Percentiles rank a stretch among this genome's conserved stretches.
These are phyloP conservation scores for Patiria pectinifera DNA, from an alignment of 53 echinoderm and acorn worm genomes.

Conservation along the genomic window DNA sequence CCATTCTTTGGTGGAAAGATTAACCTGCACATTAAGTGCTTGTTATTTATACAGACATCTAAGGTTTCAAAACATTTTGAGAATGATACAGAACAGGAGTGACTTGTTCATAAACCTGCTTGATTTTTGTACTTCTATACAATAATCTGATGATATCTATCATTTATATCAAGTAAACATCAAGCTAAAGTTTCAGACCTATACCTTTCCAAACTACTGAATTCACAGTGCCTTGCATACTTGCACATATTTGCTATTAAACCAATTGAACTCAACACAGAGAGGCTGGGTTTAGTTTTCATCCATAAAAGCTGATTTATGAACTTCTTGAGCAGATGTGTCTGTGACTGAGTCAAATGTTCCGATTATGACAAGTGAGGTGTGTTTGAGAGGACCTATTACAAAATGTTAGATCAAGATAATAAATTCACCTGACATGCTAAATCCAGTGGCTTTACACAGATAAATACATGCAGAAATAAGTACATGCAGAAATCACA, in stretches of 20 bases:
- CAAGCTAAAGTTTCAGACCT: neutral
- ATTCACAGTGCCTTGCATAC: neutral
- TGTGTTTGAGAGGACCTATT: neutral
- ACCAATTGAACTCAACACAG: neutral
- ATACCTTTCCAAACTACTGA: neutral
- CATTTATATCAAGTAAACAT: neutral
- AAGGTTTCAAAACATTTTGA: neutral
- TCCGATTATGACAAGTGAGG: neutral
- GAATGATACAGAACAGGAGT: neutral
- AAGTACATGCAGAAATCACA: neutral
- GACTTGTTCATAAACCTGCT: neutral
- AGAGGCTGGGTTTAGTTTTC: neutral
- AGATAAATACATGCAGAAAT: neutral
- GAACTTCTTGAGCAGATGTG: neutral
- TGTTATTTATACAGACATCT: too few relatives aligned
- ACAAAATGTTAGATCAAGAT: neutral
- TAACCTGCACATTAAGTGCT: too few relatives aligned
- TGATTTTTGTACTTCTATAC: neutral
- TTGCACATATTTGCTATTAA: neutral
- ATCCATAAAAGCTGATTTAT: conserved; percentile 13
- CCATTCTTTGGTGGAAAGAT: too few relatives aligned
- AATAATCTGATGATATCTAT: neutral
- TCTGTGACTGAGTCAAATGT: neutral
- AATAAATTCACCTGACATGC: neutral
- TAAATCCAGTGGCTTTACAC: neutral